These are phyloP conservation scores for Seriola aureovittata DNA, from an alignment of 2,113 vertebrate genomes.

Conservation along the genomic window DNA sequence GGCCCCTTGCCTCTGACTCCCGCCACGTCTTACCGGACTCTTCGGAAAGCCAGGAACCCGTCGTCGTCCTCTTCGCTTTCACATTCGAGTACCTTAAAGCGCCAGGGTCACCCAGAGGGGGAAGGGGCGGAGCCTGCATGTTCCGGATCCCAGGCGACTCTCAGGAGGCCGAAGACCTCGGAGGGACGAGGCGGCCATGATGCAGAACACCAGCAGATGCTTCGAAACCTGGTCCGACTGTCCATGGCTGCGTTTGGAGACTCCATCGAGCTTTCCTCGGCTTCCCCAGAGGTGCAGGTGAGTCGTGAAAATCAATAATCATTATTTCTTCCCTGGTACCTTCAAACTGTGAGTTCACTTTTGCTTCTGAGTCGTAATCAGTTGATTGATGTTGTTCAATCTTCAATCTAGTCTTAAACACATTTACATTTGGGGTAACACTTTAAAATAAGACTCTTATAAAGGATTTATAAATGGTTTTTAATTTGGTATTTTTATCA, in stretches of 20 bases:
- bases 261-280: constrained; percentile 86
- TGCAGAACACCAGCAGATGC: constrained; percentile 86
- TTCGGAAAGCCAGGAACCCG: constrained; percentile 76
- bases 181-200: constrained; percentile 63
- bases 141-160: constrained; percentile 67
- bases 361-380: too few species aligned
- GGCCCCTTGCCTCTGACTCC: constrained; percentile 72
- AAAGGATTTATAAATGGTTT: too few species aligned
- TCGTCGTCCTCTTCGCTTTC: constrained; percentile 72
- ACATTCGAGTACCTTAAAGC: constrained; percentile 75
- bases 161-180: constrained; percentile 79
- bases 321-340: neutral
- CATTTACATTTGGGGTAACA: neutral
- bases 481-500: too few species aligned
- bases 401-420: neutral
- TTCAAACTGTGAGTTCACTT: neutral
- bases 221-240: constrained; percentile 91
- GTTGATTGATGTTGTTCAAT: neutral
- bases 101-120: constrained; percentile 41
- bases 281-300: constrained; percentile 96
- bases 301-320: constrained; percentile 6
- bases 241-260: constrained; percentile 94
- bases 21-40: constrained; percentile 69
- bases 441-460: too few species aligned
- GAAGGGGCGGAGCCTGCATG: constrained; percentile 37